Base-by-base conservation (phyloP, 2,797 vertebrate species). In the Enteromius unitaeniatus region DNA sequence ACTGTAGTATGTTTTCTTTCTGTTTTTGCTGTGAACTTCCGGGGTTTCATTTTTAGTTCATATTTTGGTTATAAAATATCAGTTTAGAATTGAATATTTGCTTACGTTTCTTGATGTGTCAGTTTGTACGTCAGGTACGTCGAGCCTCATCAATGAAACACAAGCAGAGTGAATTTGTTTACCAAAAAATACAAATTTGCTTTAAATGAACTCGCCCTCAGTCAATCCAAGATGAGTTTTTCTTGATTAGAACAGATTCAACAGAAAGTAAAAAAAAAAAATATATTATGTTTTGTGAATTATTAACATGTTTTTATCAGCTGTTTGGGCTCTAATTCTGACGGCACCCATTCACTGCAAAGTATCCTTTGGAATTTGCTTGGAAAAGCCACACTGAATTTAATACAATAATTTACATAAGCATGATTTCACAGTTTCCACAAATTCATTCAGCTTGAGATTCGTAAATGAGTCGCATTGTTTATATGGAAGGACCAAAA, bases 401-500 rank as follows among this genome's bases (percentile, higher is more conserved):
- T 19, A 13, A 53, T 53, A 10, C 4, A 6, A 23, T 2, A 4
- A 3, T 58, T 23, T 58, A 17, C 72, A 53, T 8, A 34, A 34
- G 28, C 10, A 13, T 74, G 47, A 14, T 8, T 74, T 15, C 4
- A 58, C 34, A 6, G 17, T 42, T 62, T 62, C 17, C 26, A 49
- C 19, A 17, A 1, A 60, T 45, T 28, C 34, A 9, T 81, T 80
- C 31, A 42, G 17, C 15, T 70, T 72, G 5, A 1, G 13, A 4
- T 62, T 62, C 37, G 6, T 34, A 42, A 60, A 45, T 47, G 53
- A 34, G 19, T 49, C 3, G 0, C 37, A 23, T 45, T 69, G 64
- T 69, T 79, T 37, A 6, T 7, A 34, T 42, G 11, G 37, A 79
- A 68, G 60, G 79, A 81, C 79, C 53, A 62, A 60, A 72, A 53